Percentiles rank a stretch among this genome's conserved stretches.
Conservation (phyloP, 2,888 invertebrate species). For the Hartigia nigra region DNA sequence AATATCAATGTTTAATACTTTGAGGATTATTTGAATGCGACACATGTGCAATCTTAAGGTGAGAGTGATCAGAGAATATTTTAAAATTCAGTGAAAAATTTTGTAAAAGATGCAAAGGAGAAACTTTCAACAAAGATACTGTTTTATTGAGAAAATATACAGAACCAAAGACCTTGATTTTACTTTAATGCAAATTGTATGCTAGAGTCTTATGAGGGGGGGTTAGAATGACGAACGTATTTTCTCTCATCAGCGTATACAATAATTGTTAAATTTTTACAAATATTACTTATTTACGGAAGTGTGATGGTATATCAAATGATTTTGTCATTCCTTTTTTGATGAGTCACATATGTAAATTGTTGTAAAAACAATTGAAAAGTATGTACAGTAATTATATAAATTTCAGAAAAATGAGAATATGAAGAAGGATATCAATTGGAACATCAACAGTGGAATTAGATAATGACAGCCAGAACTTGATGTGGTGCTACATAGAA, state of each 20-base stretch:
- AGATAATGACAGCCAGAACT: not conserved
- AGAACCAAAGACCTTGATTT: not conserved
- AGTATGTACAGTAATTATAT: not conserved
- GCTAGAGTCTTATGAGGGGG: not conserved
- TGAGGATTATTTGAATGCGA: not conserved
- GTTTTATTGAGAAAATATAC: too few species aligned
- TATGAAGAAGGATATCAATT: not conserved
- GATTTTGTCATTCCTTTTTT: not conserved
- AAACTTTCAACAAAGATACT: not conserved
- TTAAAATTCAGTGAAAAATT: slow-evolving; percentile 7
- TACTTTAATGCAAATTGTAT: not conserved
- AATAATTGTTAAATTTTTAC: not conserved
- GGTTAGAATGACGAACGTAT: not conserved
- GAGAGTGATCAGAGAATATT: not conserved
- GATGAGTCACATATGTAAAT: not conserved
- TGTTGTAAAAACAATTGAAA: not conserved
- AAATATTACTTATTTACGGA: not conserved
- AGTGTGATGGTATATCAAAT: not conserved
- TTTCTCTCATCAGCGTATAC: not conserved
- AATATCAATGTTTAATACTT: not conserved
- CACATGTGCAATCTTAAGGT: not conserved
- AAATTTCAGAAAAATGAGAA: not conserved
- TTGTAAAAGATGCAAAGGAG: not conserved
- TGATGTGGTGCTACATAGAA: not conserved
- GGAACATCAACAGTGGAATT: not conserved